Base-by-base conservation (phyloP, 1,140 invertebrate species). In the Batillaria attramentaria region DNA sequence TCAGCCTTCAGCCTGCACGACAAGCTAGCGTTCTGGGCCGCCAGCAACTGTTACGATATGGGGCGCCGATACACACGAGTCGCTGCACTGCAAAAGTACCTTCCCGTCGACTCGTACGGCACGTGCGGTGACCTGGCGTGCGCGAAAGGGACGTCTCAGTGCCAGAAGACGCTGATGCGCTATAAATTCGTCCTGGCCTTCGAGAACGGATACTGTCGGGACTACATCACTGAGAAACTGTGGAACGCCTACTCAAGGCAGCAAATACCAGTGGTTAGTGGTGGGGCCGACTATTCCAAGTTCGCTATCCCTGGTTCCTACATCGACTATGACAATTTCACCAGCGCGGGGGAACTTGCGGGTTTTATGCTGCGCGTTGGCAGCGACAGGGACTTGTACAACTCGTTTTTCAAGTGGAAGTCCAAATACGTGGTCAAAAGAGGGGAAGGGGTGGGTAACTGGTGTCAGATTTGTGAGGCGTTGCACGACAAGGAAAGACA, bases 321-420 rank as follows among this genome's bases (percentile, higher is more conserved):
- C 88, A 96, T 99, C 42, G 97, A 99, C 91, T 95, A 98, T 3
- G 97, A 98, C 86, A 96, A 99, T 89, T 99, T 98, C 89, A 93
- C 94, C 3, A 95, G 95, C 10, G 94, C 97, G 0, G 94, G 94
- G 84, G 94, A 96, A 83, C 90, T 99, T 39, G 97, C 97, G 3
- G 93, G 94, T 3, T 98, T 97, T 90, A 91, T 99, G 31, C 93
- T 94, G 70, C 92, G 94, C 43, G 77, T 88, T 3, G 80, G 65
- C 31, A 42, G 46, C 18, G 82, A 88, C 72, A 76, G 84, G 20
- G 66, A 62, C 1, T 82, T 88, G 20, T 91, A 90, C 79, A 84
- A 86, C n/a, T 85, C 85, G 54, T 91, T 90, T 81, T 90, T 90
- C 76, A 3, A 72, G 37, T 90, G 86, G 84, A 84, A 70, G 43